Conservation (phyloP, 1,140 invertebrate species). For the Rhyacophila brunnea region DNA sequence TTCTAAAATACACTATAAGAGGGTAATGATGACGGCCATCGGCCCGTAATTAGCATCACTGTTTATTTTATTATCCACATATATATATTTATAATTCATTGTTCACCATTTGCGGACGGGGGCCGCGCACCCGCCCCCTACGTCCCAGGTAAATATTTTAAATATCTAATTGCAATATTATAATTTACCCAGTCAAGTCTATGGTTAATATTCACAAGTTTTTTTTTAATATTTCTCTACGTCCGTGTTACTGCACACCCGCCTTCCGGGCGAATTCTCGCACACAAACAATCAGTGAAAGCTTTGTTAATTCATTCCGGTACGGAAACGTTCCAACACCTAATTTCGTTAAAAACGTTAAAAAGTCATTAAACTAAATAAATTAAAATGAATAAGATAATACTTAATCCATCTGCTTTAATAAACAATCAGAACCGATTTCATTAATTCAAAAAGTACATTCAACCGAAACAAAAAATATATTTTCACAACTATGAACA, state of each 20-base stretch:
- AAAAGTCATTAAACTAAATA: no score
- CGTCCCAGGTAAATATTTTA: constrained; percentile 15
- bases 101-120: neutral
- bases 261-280: neutral
- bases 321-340: no score
- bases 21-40: neutral
- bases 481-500: no score
- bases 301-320: no score
- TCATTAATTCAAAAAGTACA: no score
- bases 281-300: no score
- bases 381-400: no score
- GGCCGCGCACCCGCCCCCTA: neutral
- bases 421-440: no score
- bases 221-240: neutral
- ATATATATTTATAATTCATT: neutral
- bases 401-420: no score
- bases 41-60: no score
- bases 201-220: constrained; percentile 13
- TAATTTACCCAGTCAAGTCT: constrained; percentile 18
- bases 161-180: constrained; percentile 20
- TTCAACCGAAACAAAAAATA: no score
- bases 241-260: neutral
- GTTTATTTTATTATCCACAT: neutral
- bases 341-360: no score
- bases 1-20: neutral